Base-by-base conservation (phyloP, 2,797 vertebrate genomes). In the Phalanger gymnotis region DNA sequence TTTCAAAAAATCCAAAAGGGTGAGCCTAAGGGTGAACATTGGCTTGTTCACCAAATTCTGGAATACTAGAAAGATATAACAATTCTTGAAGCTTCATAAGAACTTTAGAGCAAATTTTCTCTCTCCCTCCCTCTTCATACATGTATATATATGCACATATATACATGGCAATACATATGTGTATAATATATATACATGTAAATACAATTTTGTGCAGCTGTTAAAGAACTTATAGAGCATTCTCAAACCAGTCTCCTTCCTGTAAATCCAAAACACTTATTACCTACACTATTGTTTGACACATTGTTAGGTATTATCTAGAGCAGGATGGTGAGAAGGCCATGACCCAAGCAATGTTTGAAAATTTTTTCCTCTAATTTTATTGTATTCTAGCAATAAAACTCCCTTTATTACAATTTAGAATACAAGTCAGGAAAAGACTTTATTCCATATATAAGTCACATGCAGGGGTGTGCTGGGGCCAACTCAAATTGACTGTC, bases 41-140 rank as follows among this genome's bases (percentile, higher is more conserved):
- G 5, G 1, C 31, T 89, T 92, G 0, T 54, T 95, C 56, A 96
- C 92, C 14, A 95, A 90, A 90, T 51, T 94, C 28, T 94, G 27
- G 4, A 73, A 96, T 87, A 89, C 2, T 14, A 94, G 93, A 95
- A 92, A 91, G 3, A 95, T 95, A 40, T 31, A 93, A 9, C 10
- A 53, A 54, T 12, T 58, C 40, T 94, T 95, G 19, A 81, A 81
- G 2, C n/a, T 40, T 47, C 19, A 81, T 1, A 40, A n/a, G n/a
- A 66, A 73, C 19, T 73, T 73, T 40, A 73, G 5, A 11, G 66
- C 16, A 40, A 73, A 73, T 66, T n/a, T 5, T 66, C 57, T 61
- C 30, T 61, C 30, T 61, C 31, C 16, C 31, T 14, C 6, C 6
- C 66, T 73, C 16, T 66, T 19, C 34, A 61, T 61, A 34, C 27